These are phyloP conservation scores for Chloropsis cyanopogon DNA, from an alignment of 2,113 vertebrate genomes.

Conservation along the genomic window DNA sequence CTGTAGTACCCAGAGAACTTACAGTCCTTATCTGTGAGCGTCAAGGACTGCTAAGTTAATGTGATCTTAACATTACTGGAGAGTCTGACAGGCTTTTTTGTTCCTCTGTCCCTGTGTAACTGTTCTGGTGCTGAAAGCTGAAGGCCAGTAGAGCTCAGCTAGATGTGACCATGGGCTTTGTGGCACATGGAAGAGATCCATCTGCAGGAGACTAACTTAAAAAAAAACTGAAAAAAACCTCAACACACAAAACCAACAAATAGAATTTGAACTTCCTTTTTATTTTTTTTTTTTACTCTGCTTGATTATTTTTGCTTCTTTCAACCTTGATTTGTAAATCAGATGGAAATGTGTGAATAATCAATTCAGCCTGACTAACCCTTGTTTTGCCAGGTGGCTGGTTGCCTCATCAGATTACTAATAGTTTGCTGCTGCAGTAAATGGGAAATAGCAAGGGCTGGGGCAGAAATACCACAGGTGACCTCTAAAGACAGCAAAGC, in stretches of 20 bases:
- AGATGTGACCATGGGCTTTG: not conserved
- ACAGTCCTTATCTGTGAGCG: slow-evolving; percentile 54
- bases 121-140: not conserved
- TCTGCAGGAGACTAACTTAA: not conserved
- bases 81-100: not conserved
- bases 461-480: not conserved
- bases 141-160: not conserved
- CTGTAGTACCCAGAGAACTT: slow-evolving; percentile 22
- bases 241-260: not conserved
- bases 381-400: not conserved
- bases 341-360: not conserved
- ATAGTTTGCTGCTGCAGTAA: not conserved
- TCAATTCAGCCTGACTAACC: not conserved
- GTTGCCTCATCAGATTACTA: not conserved
- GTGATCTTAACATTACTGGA: not conserved
- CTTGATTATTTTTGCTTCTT: not conserved
- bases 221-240: not conserved
- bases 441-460: not conserved
- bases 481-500: not conserved
- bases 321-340: not conserved
- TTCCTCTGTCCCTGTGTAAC: not conserved
- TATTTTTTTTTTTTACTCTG: not conserved
- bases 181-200: not conserved
- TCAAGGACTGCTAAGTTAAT: slow-evolving; percentile 60
- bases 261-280: not conserved